Percentiles rank a stretch among this genome's conserved stretches.
Conservation (phyloP, 1,140 invertebrate genomes). For the Mycetomoellerius zeteki region DNA sequence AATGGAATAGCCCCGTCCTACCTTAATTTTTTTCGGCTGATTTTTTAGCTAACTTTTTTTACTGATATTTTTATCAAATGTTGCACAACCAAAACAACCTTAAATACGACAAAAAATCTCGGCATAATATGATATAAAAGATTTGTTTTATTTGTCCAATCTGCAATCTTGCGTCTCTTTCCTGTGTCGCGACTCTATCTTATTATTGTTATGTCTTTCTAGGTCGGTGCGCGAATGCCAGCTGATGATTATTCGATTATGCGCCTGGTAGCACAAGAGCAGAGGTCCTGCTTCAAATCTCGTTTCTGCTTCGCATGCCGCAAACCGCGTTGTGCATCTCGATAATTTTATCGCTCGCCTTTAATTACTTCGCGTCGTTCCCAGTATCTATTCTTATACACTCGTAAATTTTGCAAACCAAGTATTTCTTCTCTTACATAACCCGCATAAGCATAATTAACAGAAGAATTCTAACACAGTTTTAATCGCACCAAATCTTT, state of each 20-base stretch:
- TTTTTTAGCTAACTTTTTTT: too few species aligned
- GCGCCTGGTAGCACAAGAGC: not conserved
- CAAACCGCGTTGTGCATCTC: not conserved
- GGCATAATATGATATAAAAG: not conserved
- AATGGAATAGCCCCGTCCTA: too few species aligned
- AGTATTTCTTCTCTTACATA: conserved; percentile 10
- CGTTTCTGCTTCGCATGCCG: conserved; percentile 7
- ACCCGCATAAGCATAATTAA: not conserved
- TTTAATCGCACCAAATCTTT: not conserved
- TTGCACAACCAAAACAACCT: too few species aligned
- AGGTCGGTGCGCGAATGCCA: not conserved
- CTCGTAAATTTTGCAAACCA: conserved; percentile 14
- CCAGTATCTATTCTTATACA: not conserved
- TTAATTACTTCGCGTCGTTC: conserved; percentile 26
- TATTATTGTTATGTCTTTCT: conserved; percentile 41
- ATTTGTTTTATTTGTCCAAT: conserved; percentile 26
- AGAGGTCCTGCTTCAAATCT: conserved; percentile 32
- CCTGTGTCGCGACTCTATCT: not conserved
- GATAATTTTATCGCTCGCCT: conserved; percentile 34
- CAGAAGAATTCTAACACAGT: not conserved
- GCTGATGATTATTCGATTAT: conserved; percentile 22
- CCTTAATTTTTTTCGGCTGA: too few species aligned
- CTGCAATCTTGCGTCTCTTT: not conserved
- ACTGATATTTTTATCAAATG: too few species aligned
- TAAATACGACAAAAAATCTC: not conserved